Evolutionary conservation across 2,797 vertebrate species (phyloP), one percentile per base, ranked within the genome.

Genomic region (Apogon talboti): DNA sequence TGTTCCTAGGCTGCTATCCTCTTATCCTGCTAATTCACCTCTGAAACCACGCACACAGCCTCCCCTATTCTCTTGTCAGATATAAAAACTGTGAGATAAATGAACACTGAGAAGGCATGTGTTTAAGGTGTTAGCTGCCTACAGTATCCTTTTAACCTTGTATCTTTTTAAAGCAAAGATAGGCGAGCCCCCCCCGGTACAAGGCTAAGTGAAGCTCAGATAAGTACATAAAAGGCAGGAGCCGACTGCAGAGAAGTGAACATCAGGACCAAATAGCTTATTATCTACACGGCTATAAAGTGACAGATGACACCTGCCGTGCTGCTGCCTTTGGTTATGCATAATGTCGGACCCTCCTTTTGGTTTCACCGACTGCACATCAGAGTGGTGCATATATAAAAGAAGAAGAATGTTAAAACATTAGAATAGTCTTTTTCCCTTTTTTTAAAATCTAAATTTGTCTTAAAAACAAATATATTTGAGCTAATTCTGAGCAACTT

Each of bases 321-420:
- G 59, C 12, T 54, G 52, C 4, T 79, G 65, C 28, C 35, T 70
- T 14, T 46, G 35, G 61, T 65, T 53, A 46, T 69, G 56, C 33
- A 66, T 43, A 45, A 59, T 79, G 49, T 59, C 33, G 38, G 47
- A 74, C 47, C 46, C 48, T 74, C 41, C 66, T 71, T 55, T 63
- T 52, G 57, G 18, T 66, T 33, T 60, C 61, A 69, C 60, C 49
- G 63, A 38, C 59, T 67, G 70, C 21, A 50, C 30, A 66, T 50
- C 45, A 49, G 28, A 57, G 38, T 54, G 24, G 24, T 56, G 53
- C 48, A 30, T 24, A 50, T 21, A 50, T 16, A 35, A 35, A 35
- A 35, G 9, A 35, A 35, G 9, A 35, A 10, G 33, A 35, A 35
- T 35, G 9, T 35, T 10, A 35, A 35, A 8, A 35, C 7, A 9